phyloP scores from a whole-genome alignment of 2,797 vertebrate species.

The Eremophila alpestris region DNA sequence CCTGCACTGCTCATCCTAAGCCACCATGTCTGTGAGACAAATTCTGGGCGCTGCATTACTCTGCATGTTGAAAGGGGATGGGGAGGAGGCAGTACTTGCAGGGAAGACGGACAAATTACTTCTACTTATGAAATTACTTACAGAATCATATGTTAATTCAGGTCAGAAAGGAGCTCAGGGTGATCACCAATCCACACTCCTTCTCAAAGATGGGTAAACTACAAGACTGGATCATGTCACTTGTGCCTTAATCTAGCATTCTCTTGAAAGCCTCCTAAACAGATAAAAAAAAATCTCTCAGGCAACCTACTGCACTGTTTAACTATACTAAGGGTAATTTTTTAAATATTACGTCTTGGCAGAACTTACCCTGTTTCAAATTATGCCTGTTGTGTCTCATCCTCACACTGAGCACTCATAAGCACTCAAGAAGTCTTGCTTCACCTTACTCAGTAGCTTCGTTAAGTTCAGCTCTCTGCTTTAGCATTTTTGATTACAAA shows the following conservation, averaged over 20 bases:
- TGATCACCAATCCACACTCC: not conserved
- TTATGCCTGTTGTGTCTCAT: not conserved
- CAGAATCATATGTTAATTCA: not conserved
- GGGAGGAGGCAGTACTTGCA: not conserved
- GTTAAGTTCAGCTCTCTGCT: not conserved
- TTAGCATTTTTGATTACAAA: not conserved
- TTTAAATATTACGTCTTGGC: not conserved
- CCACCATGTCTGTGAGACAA: accelerated
- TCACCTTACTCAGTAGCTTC: not conserved
- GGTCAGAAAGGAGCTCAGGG: not conserved
- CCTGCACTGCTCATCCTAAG: not conserved
- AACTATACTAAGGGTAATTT: not conserved
- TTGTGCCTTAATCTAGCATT: not conserved
- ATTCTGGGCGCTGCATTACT: not conserved
- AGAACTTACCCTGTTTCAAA: not conserved
- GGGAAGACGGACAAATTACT: not conserved
- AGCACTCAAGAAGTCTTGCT: not conserved
- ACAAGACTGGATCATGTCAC: not conserved
- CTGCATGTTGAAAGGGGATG: not conserved
- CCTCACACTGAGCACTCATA: not conserved
- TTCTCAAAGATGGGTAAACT: not conserved
- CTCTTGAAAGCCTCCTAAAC: not conserved
- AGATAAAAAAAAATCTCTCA: not conserved
- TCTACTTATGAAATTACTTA: not conserved
- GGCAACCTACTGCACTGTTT: not conserved